Percentiles rank a stretch among this genome's conserved stretches.
These are phyloP conservation scores for Eidolon helvum DNA, from an alignment of 2,113 vertebrate species.

Conservation along the genomic window DNA sequence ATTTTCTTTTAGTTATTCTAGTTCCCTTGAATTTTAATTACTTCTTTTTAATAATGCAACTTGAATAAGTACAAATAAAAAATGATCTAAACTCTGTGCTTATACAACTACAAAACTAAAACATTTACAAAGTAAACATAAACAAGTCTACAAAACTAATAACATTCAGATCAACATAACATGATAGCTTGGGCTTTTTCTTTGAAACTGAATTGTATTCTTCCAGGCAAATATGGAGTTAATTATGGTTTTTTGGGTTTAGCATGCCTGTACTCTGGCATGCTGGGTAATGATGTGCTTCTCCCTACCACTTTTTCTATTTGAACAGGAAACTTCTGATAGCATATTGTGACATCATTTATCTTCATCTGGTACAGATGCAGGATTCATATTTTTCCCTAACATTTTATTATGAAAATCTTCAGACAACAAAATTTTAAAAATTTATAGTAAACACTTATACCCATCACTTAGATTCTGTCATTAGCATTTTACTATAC, in stretches of 20 bases:
- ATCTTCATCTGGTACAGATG: neutral
- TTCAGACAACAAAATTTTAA: neutral
- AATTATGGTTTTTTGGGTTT: neutral
- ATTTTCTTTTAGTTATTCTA: neutral
- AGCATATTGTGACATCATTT: neutral
- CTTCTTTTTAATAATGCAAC: neutral
- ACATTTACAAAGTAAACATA: neutral
- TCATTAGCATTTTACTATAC: neutral
- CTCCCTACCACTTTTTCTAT: neutral
- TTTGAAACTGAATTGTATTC: neutral
- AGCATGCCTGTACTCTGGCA: neutral
- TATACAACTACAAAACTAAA: neutral
- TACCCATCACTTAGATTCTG: neutral
- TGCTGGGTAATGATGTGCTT: neutral
- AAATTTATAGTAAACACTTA: neutral
- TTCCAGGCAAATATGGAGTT: neutral
- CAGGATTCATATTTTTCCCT: neutral
- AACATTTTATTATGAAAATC: neutral
- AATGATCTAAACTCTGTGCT: neutral
- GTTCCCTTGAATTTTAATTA: neutral
- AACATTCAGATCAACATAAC: neutral
- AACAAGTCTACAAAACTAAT: neutral
- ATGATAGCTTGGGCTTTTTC: neutral
- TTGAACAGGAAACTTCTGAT: neutral
- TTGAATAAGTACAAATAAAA: neutral